A percentile compares a stretch with the other conserved stretches of the same genome.
Evolutionary conservation across 64 coral and sea anemone genomes (phyloP).

Genomic region (Exaiptasia diaphana): DNA sequence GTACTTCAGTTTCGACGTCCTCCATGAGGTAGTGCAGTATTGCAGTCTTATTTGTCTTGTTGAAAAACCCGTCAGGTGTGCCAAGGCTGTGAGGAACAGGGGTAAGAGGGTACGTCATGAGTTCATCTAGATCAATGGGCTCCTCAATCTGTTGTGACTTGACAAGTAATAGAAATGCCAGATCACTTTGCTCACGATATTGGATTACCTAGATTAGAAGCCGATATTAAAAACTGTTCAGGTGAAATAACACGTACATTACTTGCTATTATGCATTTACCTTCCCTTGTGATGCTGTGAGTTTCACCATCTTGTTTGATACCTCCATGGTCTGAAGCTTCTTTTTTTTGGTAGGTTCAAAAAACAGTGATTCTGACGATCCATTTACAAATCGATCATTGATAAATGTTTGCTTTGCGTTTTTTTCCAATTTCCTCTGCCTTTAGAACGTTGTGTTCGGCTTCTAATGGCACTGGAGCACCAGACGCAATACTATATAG

Average conservation of each 20-base stretch:
- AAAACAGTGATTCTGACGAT: conserved; percentile 19
- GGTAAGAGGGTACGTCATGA: conserved; percentile 37
- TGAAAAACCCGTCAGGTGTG: conserved; percentile 35
- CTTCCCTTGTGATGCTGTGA: conserved; percentile 42
- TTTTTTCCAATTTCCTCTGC: conserved; percentile 8
- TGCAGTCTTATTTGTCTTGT: conserved; percentile 26
- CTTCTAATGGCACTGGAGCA: conserved; percentile 5
- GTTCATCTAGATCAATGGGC: conserved; percentile 9
- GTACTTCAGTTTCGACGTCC: neutral
- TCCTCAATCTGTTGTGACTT: conserved; percentile 43
- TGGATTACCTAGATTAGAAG: neutral
- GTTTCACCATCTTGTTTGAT: conserved; percentile 14
- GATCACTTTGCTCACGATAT: conserved; percentile 27
- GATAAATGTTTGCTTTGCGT: conserved; percentile 40
- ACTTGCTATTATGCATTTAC: no score
- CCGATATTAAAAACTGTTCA: no score
- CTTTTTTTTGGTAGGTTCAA: neutral
- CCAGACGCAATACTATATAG: no score
- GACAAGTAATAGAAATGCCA: conserved; percentile 30
- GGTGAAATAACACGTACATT: no score
- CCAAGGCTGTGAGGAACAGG: conserved; percentile 19
- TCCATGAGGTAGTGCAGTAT: conserved; percentile 28
- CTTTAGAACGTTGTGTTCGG: no score
- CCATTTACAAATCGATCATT: conserved; percentile 11
- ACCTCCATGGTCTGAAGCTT: conserved; percentile 40